Conservation (phyloP, 2,113 vertebrate genomes). For the Saccopteryx bilineata region DNA sequence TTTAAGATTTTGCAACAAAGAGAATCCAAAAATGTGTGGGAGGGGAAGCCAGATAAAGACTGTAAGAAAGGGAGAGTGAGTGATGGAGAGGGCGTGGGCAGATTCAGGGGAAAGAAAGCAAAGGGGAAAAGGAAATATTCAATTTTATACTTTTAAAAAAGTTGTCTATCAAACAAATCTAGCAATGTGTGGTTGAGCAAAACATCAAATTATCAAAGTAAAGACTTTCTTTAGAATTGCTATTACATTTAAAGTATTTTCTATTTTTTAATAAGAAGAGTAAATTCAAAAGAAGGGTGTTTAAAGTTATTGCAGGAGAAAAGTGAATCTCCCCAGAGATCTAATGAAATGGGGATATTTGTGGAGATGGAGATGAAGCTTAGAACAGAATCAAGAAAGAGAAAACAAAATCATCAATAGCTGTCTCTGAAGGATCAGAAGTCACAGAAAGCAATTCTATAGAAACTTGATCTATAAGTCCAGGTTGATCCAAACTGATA, state of each 20-base stretch:
- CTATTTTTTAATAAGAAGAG: neutral
- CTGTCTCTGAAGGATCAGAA: constrained; percentile 35
- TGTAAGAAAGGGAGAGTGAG: constrained; percentile 64
- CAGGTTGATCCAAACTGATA: neutral
- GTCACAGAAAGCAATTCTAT: neutral
- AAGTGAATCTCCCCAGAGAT: neutral
- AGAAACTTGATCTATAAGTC: constrained; percentile 8
- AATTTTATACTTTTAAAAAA: constrained; percentile 60
- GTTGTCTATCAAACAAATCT: neutral
- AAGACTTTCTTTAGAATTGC: constrained; percentile 41
- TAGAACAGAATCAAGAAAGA: constrained; percentile 11
- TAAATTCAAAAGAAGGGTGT: neutral
- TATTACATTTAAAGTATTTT: constrained; percentile 35
- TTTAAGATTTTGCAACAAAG: constrained; percentile 83
- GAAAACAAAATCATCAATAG: neutral
- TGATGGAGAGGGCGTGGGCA: neutral
- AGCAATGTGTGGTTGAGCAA: neutral
- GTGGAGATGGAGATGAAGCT: neutral
- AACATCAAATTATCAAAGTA: constrained; percentile 43
- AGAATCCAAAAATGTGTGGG: constrained; percentile 76
- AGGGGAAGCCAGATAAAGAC: constrained; percentile 73
- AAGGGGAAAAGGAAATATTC: neutral
- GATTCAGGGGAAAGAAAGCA: neutral
- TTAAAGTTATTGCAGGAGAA: neutral
- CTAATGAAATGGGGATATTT: constrained; percentile 9